These are phyloP conservation scores for Rhodinocichla rosea DNA, from an alignment of 2,113 vertebrate genomes.

Conservation along the genomic window DNA sequence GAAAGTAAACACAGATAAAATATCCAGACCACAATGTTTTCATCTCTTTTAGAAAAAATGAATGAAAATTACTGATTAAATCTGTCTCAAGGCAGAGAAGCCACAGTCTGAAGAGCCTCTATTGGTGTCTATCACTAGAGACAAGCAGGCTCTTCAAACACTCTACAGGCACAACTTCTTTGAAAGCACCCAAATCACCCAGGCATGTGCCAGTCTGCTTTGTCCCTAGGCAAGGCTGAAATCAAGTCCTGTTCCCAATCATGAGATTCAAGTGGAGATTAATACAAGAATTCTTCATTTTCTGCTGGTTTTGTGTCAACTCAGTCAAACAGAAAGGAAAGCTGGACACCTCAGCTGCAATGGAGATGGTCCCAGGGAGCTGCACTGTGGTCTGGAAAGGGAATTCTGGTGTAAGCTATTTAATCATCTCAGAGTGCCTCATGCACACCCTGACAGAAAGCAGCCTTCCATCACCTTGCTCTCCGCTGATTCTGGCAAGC, in stretches of 20 bases:
- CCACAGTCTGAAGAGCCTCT: not conserved
- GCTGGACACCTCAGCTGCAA: not conserved
- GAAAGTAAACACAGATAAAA: not conserved
- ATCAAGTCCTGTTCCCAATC: not conserved
- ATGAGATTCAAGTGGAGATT: not conserved
- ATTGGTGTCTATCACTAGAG: not conserved
- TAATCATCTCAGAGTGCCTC: not conserved
- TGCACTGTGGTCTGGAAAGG: not conserved
- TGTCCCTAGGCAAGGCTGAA: not conserved
- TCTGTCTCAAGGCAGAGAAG: not conserved
- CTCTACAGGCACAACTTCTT: not conserved
- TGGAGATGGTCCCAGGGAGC: not conserved
- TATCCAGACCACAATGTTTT: not conserved
- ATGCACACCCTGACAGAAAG: not conserved
- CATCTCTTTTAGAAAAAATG: not conserved
- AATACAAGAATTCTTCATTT: not conserved
- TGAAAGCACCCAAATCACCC: not conserved
- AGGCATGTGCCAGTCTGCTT: not conserved
- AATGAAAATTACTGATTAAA: not conserved
- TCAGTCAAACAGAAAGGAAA: not conserved
- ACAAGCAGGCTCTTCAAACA: not conserved
- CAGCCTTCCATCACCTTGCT: not conserved
- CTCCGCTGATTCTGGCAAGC: not conserved
- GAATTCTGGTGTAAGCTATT: not conserved
- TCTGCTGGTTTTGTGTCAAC: not conserved